Evolutionary conservation across 1,140 invertebrate species (phyloP).

Genomic region (Zaprionus gabonicus): DNA sequence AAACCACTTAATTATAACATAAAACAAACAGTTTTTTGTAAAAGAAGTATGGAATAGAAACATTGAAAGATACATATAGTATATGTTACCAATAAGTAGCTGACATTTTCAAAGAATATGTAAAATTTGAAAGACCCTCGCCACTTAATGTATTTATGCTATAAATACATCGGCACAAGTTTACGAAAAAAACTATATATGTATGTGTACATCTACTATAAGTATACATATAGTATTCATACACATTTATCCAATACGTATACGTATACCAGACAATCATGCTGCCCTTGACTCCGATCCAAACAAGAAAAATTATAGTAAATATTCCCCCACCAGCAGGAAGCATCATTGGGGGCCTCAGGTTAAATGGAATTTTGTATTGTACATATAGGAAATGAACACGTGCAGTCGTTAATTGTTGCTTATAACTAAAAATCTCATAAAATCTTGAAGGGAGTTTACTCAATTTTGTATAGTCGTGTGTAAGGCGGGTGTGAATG

Average conservation of each 20-base stretch:
- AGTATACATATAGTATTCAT: background rate
- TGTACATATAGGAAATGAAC: background rate
- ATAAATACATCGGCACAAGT: slow-evolving; percentile 40
- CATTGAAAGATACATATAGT: background rate
- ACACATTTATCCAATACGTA: slow-evolving; percentile 8
- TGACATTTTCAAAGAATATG: slow-evolving; percentile 2
- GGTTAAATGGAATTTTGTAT: slow-evolving; percentile 6
- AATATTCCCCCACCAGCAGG: slow-evolving; percentile 3
- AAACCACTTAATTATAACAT: background rate
- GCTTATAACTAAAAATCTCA: slow-evolving; percentile 1
- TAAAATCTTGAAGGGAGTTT: background rate
- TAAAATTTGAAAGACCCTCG: slow-evolving; percentile 14
- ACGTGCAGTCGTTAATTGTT: slow-evolving; percentile 7
- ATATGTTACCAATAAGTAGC: slow-evolving; percentile 5
- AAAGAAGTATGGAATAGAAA: background rate
- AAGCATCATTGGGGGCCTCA: background rate
- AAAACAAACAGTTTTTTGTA: background rate
- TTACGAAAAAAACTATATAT: slow-evolving; percentile 33
- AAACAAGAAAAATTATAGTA: slow-evolving; percentile 25
- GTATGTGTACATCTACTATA: slow-evolving; percentile 8
- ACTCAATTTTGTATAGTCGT: background rate
- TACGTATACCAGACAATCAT: slow-evolving; percentile 15
- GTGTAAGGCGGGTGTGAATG: slow-evolving; percentile 4
- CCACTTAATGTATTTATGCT: slow-evolving; percentile 19
- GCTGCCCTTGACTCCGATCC: slow-evolving; percentile 63